Conservation (phyloP, 2,797 vertebrate genomes). For the Myotis myotis region DNA sequence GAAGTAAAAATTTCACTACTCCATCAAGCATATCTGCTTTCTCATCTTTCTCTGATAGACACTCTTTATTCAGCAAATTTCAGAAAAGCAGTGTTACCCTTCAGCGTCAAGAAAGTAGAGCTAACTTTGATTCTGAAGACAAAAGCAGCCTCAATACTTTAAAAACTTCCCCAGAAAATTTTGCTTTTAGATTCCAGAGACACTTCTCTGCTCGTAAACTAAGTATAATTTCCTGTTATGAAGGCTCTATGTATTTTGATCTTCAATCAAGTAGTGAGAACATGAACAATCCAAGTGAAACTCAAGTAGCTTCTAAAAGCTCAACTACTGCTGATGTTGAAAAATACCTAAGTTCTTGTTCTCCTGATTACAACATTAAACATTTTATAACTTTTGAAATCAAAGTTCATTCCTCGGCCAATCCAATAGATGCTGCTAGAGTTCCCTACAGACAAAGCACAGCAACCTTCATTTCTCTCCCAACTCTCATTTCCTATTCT, state of each 20-base stretch:
- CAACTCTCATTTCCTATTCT: not conserved
- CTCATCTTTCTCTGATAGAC: not conserved
- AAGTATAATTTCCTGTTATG: conserved; percentile 57
- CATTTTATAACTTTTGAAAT: not conserved
- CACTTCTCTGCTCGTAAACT: not conserved
- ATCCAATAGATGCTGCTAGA: not conserved
- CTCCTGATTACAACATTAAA: not conserved
- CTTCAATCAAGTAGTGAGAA: not conserved
- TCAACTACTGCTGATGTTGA: not conserved
- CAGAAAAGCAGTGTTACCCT: not conserved
- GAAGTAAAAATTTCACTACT: not conserved
- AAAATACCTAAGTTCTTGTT: not conserved
- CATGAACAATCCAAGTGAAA: not conserved
- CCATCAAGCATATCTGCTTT: accelerated
- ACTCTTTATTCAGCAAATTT: not conserved
- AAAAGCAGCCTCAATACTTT: not conserved
- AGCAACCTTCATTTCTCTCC: not conserved
- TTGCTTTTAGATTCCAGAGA: not conserved
- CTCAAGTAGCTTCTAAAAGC: not conserved
- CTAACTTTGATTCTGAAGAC: conserved; percentile 63
- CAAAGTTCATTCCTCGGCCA: not conserved
- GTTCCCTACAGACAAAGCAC: not conserved
- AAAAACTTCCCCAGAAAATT: not conserved
- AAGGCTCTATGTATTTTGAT: not conserved
- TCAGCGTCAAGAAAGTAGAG: not conserved